phyloP scores from a whole-genome alignment of 2,797 vertebrate genomes.

The Spheniscus humboldti region DNA sequence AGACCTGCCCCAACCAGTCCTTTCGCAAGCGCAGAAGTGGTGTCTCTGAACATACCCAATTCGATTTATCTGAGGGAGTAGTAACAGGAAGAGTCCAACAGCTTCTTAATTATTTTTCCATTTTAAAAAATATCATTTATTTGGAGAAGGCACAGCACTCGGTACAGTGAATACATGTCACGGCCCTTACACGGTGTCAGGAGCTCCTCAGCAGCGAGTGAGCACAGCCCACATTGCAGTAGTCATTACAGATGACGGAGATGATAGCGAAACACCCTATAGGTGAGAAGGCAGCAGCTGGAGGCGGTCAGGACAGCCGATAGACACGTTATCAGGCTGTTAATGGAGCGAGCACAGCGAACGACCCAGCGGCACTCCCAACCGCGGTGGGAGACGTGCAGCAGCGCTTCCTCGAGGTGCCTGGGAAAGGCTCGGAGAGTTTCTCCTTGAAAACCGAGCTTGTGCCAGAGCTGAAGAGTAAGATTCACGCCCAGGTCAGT shows the following conservation, averaged over 20 bases:
- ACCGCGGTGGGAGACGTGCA: too few relatives aligned
- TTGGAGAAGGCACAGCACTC: not conserved
- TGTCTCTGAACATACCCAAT: not conserved
- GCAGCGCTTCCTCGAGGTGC: not conserved
- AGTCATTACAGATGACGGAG: not conserved
- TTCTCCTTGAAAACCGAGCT: not conserved
- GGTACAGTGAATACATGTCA: not conserved
- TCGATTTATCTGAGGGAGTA: not conserved
- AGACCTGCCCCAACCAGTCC: not conserved
- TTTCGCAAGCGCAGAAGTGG: accelerated
- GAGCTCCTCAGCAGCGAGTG: accelerated
- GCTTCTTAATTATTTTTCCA: not conserved
- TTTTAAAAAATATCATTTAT: not conserved
- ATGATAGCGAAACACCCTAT: accelerated
- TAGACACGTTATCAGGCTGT: not conserved
- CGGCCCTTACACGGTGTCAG: not conserved
- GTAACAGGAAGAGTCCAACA: not conserved
- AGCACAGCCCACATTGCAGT: not conserved
- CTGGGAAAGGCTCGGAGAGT: not conserved
- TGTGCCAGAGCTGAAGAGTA: not conserved
- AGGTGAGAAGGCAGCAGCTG: not conserved
- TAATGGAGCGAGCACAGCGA: accelerated
- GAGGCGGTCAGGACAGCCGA: not conserved
- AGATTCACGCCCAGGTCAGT: not conserved
- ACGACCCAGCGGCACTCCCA: accelerated